Percentiles rank a stretch among this genome's conserved stretches.
phyloP scores from a whole-genome alignment of 2,797 vertebrate species.

The Okamejei kenojei region DNA sequence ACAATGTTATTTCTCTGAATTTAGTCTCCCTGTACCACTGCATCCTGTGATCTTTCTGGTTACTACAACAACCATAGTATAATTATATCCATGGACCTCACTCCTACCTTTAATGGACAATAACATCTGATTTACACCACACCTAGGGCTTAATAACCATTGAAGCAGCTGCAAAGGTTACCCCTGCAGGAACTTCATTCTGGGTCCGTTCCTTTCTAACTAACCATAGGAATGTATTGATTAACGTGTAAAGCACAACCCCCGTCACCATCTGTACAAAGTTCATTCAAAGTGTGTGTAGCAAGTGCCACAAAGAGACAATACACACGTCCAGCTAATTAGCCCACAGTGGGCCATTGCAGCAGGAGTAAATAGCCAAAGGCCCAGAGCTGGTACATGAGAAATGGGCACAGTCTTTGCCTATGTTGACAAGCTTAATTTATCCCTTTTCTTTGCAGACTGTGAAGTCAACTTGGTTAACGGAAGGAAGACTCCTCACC shows the following conservation, averaged over 20 bases:
- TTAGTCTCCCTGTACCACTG: background rate
- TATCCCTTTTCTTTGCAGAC: background rate
- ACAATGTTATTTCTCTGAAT: background rate
- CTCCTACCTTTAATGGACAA: background rate
- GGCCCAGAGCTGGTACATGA: background rate
- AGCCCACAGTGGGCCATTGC: background rate
- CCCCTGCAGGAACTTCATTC: background rate
- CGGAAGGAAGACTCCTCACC: background rate
- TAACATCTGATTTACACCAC: too few species aligned
- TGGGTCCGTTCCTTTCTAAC: too few species aligned
- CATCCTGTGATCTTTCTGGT: too few species aligned
- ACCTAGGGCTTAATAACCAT: background rate
- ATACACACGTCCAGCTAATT: background rate
- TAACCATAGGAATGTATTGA: background rate
- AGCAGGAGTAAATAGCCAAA: too few species aligned
- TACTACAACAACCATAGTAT: background rate
- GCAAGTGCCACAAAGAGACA: background rate
- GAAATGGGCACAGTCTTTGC: background rate
- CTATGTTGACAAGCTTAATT: background rate
- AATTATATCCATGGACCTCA: background rate
- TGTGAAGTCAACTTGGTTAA: background rate
- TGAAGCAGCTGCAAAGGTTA: background rate
- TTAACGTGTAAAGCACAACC: background rate
- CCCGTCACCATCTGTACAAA: background rate
- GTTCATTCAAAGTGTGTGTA: background rate